Evolutionary conservation across 2,888 invertebrate genomes (phyloP).

Genomic region (Caenorhabditis sulstoni): DNA sequence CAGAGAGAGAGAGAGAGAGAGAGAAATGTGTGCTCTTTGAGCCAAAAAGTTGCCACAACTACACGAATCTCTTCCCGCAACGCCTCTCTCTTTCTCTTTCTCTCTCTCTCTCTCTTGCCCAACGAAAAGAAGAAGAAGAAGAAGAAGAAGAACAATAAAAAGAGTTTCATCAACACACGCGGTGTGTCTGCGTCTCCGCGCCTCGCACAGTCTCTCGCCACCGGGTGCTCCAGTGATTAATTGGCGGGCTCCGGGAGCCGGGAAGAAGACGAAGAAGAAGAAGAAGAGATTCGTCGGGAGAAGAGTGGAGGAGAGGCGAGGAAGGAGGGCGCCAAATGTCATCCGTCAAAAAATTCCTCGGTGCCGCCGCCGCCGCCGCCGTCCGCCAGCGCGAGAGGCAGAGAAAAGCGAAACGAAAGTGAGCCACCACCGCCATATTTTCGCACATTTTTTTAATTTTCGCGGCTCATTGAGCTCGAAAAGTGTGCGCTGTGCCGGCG

Average conservation of each 20-base stretch:
- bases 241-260: conserved; percentile 53
- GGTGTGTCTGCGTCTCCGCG: conserved; percentile 28
- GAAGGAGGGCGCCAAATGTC: conserved; percentile 50
- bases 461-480: conserved; percentile 35
- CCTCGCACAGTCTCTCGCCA: conserved; percentile 1
- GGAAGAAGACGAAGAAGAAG: conserved; percentile 25
- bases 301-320: no score
- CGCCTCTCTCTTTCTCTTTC: not conserved
- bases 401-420: conserved; percentile 1
- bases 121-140: conserved; percentile 1
- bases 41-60: no score
- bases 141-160: conserved; percentile 54
- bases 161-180: conserved; percentile 56
- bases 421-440: conserved; percentile 4
- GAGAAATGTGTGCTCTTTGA: conserved; percentile 11
- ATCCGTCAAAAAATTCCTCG: conserved; percentile 47
- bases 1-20: no score
- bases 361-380: no score
- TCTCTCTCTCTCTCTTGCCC: not conserved
- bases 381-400: conserved; percentile 29
- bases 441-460: conserved; percentile 43
- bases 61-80: not conserved
- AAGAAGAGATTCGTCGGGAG: no score
- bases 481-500: conserved; percentile 6
- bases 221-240: conserved; percentile 58